Base-by-base conservation (phyloP, 2,797 vertebrate genomes). In the Hybognathus amarus region DNA sequence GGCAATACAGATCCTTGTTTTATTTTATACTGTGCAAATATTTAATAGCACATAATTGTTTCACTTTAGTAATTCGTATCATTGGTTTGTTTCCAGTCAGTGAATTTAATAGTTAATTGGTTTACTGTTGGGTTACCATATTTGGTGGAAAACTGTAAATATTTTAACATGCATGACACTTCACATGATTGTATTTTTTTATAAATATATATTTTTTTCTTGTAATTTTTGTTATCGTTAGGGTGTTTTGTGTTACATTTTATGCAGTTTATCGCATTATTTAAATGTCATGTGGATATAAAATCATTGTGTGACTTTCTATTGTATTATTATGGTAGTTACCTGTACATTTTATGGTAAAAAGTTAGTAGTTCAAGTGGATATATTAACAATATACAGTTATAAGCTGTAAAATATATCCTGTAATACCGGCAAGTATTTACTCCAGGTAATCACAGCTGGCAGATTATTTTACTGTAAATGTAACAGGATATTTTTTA, bases 401-500 rank as follows among this genome's bases (percentile, higher is more conserved):
- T 33, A 50, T 33, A 22, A 30, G 5, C 30, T 13, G 5, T 52
- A 33, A 33, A 73, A 73, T 52, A 33, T 22, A 73, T 33, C 3
- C 3, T 52, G 45, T 73, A 33, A 73, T 11, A 73, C 17, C 0
- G 5, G 27, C 24, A 30, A 30, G 64, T 22, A 67, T 11, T 68
- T 38, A 20, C n/a, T 74, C 33, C 6, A 0, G 70, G 27, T 9
- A 74, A 54, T 1, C 69, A 47, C 42, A 71, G 42, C 69, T 18
- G 45, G 0, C 24, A 47, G 15, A 11, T 6, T 47, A n/a, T 64
- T n/a, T 13, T 45, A 47, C n/a, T 11, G 12, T 73, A 74, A 24
- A 76, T 38, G 22, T 17, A 24, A 59, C 33, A 75, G 73, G 24
- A 76, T 38, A 38, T 50, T 64, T 68, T 74, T 79, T 38, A 61